Evolutionary conservation across 1,140 invertebrate genomes (phyloP).

Genomic region (Sycophaga agraensis): DNA sequence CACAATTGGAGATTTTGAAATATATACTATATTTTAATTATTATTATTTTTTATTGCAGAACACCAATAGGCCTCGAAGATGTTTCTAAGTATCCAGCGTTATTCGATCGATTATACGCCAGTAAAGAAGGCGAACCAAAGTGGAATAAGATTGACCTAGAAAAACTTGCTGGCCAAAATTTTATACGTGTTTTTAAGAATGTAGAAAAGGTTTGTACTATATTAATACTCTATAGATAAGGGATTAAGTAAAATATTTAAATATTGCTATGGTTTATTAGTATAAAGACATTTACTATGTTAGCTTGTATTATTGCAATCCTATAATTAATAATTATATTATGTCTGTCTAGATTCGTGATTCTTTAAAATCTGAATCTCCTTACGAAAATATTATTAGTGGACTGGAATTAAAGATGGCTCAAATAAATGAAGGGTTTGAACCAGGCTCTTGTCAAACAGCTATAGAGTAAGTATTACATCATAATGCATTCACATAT

Average conservation of each 20-base stretch:
- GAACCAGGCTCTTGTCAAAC: slow-evolving; percentile 41
- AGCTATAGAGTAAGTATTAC: slow-evolving; percentile 40
- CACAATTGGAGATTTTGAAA: not conserved
- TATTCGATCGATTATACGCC: slow-evolving; percentile 63
- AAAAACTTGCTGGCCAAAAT: slow-evolving; percentile 72
- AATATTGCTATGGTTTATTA: no score
- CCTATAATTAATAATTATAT: not conserved
- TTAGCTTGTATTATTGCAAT: no score
- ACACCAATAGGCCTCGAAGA: slow-evolving; percentile 67
- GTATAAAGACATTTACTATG: no score
- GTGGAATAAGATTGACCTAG: slow-evolving; percentile 67
- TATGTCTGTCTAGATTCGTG: slow-evolving; percentile 36
- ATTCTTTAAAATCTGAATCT: slow-evolving; percentile 26
- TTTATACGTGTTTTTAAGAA: slow-evolving; percentile 68
- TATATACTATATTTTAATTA: not conserved
- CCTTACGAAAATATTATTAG: slow-evolving; percentile 40
- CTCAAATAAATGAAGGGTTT: slow-evolving; percentile 32
- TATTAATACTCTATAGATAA: not conserved
- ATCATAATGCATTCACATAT: no score
- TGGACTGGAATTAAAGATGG: slow-evolving; percentile 33
- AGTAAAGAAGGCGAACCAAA: slow-evolving; percentile 46
- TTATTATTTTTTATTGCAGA: no score
- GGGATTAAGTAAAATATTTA: no score
- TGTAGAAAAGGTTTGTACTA: slow-evolving; percentile 64
- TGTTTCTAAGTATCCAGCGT: slow-evolving; percentile 68